Base-by-base conservation (phyloP, 2,113 vertebrate genomes). In the Vimba vimba region DNA sequence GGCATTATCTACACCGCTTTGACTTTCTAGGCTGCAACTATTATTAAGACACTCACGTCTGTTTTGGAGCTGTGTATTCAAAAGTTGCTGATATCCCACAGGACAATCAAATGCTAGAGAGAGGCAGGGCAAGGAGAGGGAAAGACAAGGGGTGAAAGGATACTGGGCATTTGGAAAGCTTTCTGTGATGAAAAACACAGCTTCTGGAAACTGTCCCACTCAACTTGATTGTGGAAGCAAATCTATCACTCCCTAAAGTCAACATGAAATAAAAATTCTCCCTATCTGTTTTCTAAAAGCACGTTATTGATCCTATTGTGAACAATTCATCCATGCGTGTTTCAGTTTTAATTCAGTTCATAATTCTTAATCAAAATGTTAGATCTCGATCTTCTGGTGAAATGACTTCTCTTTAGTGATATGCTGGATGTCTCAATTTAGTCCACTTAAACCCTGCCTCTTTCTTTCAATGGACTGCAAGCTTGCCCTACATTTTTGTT, bases 31-130 rank as follows among this genome's bases (percentile, higher is more conserved):
- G 36, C 82, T 52, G 76, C 33, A 60, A 80, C 62, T 79, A 84
- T 74, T 84, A 77, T 25, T 62, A 43, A 64, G 78, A 45, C 36
- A 43, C 64, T 47, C 10, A 19, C 30, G 76, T 33, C 68, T 80
- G 62, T 47, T 80, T 80, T 80, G 59, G 59, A 80, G 59, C 79
- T 47, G 39, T 64, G 64, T 80, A 43, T 79, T 80, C 23, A 25
- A 47, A 71, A 73, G 50, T 80, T 86, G 33, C 45, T 21, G 59
- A 77, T 64, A 76, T 85, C 64, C 75, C 83, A 68, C 74, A 27
- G 23, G 39, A 79, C 50, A 47, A 25, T 79, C 33, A 71, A 71
- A 30, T 74, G n/a, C 57, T 30, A 43, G 52, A 36, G 79, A 83
- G n/a, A 82, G 85, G 55, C 11, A 82, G 62, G 39, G 30, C 45